These are phyloP conservation scores for Camponotus pennsylvanicus DNA, from an alignment of 1,140 invertebrate species.

Conservation along the genomic window DNA sequence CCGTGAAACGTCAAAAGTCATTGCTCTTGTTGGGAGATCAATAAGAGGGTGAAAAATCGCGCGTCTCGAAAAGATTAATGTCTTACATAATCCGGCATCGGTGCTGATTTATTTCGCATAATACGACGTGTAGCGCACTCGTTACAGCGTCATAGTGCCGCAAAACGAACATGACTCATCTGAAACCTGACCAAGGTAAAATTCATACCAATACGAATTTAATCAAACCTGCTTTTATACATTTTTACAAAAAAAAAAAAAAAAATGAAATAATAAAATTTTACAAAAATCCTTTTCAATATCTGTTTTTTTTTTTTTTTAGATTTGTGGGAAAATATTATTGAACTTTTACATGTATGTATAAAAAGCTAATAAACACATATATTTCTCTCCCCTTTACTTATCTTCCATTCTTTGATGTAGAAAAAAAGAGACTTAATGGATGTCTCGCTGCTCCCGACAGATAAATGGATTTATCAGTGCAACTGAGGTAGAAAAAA, in stretches of 20 bases:
- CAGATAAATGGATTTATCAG: constrained; percentile 47
- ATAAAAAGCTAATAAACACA: constrained; percentile 5
- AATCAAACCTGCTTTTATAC: constrained; percentile 46
- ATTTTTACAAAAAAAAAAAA: constrained; percentile 1
- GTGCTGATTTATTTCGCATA: constrained; percentile 61
- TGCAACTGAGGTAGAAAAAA: constrained; percentile 13
- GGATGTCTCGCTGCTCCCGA: constrained; percentile 11
- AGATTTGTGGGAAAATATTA: background rate
- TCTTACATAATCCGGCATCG: constrained; percentile 58
- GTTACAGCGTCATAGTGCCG: constrained; percentile 30
- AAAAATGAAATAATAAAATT: too few relatives aligned
- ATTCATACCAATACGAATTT: constrained; percentile 56
- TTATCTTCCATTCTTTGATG: background rate
- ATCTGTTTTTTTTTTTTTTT: constrained; percentile 1
- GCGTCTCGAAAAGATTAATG: constrained; percentile 61
- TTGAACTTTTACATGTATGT: background rate
- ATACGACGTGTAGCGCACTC: constrained; percentile 48
- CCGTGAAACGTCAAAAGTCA: constrained; percentile 58
- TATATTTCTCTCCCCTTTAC: background rate
- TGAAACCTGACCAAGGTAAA: constrained; percentile 25
- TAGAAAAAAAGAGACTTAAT: constrained; percentile 9
- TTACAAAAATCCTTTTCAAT: background rate
- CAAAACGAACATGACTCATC: constrained; percentile 46
- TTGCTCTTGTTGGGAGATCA: constrained; percentile 59
- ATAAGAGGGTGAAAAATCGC: constrained; percentile 58